These are phyloP conservation scores for Coptotermes formosanus DNA, from an alignment of 1,140 invertebrate genomes.

Conservation along the genomic window DNA sequence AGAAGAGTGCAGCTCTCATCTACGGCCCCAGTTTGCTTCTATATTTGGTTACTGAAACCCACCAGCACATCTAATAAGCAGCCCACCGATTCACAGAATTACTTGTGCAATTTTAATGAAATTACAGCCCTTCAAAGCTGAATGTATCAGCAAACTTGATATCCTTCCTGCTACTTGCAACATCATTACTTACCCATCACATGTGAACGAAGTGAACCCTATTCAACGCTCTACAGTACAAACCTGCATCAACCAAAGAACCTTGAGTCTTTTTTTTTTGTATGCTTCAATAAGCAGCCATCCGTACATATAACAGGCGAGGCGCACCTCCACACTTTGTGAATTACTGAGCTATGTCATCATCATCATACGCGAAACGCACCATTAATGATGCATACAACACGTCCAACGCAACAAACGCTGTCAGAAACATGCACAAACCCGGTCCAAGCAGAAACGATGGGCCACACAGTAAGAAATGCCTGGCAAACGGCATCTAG, in stretches of 20 bases:
- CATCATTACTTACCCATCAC: not conserved
- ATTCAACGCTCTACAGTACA: not conserved
- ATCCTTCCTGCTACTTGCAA: not conserved
- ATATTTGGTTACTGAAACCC: not conserved
- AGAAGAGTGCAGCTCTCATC: not conserved
- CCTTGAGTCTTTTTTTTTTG: not conserved
- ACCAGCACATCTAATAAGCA: not conserved
- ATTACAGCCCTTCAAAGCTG: not conserved
- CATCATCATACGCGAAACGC: not conserved
- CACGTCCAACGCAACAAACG: not conserved
- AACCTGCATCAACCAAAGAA: not conserved
- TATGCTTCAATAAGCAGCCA: not conserved
- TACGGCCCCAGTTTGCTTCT: not conserved
- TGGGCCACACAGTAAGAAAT: too few species aligned
- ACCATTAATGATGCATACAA: not conserved
- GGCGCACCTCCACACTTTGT: not conserved
- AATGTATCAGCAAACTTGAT: not conserved
- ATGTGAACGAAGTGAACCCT: not conserved
- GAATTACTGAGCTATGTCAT: conserved; percentile 1
- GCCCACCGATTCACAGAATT: not conserved
- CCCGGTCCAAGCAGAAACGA: too few species aligned
- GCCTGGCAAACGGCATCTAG: too few species aligned
- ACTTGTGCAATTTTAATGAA: not conserved
- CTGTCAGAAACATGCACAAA: not conserved
- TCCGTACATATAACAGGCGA: not conserved